A percentile compares a stretch with the other conserved stretches of the same genome.
Evolutionary conservation across 2,113 vertebrate species (phyloP).

Genomic region (Ammospiza nelsoni): DNA sequence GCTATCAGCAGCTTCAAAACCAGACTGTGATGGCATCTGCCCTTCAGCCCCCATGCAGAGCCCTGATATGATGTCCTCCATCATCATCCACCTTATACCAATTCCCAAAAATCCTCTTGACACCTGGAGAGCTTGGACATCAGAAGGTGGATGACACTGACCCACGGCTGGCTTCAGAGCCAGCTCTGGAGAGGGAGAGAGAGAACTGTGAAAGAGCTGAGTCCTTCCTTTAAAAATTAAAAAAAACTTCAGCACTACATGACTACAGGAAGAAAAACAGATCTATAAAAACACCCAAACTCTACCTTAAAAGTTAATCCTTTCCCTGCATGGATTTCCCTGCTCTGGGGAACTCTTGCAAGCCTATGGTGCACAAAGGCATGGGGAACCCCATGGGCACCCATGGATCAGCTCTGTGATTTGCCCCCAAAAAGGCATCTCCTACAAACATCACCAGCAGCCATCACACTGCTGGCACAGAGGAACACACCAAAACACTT

Average conservation of each 20-base stretch:
- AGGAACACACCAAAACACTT: neutral
- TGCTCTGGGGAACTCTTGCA: neutral
- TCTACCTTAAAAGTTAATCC: neutral
- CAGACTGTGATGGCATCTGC: neutral
- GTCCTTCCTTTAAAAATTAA: constrained; percentile 42
- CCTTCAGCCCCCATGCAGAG: neutral
- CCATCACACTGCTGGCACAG: neutral
- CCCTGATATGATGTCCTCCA: neutral
- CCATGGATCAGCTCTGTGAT: neutral
- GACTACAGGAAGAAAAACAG: constrained; percentile 46
- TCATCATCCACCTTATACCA: neutral
- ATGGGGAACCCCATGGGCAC: neutral
- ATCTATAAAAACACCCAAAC: constrained; percentile 36
- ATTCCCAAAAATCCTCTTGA: neutral
- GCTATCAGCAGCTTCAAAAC: neutral
- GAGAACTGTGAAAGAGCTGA: constrained; percentile 22
- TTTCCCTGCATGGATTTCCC: constrained; percentile 26
- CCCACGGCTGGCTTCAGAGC: neutral
- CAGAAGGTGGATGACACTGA: neutral
- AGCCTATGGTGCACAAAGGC: neutral
- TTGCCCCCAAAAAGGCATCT: neutral
- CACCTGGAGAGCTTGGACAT: neutral
- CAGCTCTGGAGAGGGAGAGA: constrained; percentile 5
- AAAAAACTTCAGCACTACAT: neutral
- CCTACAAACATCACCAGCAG: neutral